Base-by-base conservation (phyloP, 1,140 invertebrate species). In the Drosophila baimaii region DNA sequence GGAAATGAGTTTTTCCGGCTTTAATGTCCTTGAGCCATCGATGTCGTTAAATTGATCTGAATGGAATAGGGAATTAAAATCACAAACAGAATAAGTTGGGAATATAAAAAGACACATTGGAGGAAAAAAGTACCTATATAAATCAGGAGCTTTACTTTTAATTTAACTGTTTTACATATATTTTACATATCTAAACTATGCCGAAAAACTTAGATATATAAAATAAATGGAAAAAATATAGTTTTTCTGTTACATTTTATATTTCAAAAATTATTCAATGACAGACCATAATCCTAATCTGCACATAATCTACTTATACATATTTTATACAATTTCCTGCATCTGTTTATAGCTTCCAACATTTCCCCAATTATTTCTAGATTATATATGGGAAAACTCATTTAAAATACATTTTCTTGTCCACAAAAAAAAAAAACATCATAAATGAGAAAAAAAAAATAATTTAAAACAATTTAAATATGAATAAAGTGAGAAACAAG, bases 401-500 rank as follows among this genome's bases (percentile, higher is more conserved):
- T 33, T 51, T 0, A 13, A 33, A 27, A 66, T 51, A 43, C 25
- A 51, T 25, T 29, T 7, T 0, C 10, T 5, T 5, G 0, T 9
- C 1, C 3, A 47, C 3, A 21, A 21, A 68, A 29, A 21, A 31
- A 17, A 9, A 5, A 0, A 7, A 3, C 7, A 25, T n/a, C 0
- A n/a, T 35, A 35, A 4, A 5, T 3, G 27, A 7, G 8, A 7
- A 27, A 27, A 7, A 41, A 39, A 66, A 46, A 15, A 0, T 51
- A 41, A 66, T 69, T 37, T 13, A 12, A 52, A 52, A 31, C 35
- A 31, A 57, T 39, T 70, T 15, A 23, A 71, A 57, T 37, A 19
- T 12, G 13, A 33, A 39, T 35, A 31, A 17, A 27, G 37, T 33
- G 44, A 17, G 19, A 15, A 44, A 2, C 15, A n/a, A 9, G 33